phyloP scores from a whole-genome alignment of 2,888 invertebrate species.

The Agapostemon virescens region DNA sequence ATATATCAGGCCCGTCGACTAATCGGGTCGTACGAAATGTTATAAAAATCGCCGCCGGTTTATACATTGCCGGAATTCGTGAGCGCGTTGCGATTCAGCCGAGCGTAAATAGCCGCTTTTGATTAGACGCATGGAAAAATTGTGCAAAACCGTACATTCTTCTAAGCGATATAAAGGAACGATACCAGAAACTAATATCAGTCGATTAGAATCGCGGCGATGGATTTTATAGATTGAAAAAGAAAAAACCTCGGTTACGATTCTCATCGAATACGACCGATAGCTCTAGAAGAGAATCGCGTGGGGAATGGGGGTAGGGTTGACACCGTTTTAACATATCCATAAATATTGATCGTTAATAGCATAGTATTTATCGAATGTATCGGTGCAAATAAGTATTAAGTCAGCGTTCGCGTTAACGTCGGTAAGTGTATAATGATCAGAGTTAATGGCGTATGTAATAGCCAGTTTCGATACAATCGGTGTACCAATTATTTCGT shows the following conservation, averaged over 20 bases:
- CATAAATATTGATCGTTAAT: constrained; percentile 13
- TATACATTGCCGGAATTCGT: constrained; percentile 5
- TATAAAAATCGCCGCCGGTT: constrained; percentile 6
- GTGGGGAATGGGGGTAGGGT: background rate
- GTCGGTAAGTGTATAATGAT: background rate
- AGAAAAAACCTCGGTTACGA: constrained; percentile 7
- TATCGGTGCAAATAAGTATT: background rate
- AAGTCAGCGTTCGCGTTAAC: background rate
- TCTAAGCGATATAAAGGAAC: too few relatives aligned
- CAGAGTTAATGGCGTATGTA: constrained; percentile 1
- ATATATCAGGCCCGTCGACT: background rate
- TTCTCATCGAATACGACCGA: background rate
- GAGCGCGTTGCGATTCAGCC: constrained; percentile 17
- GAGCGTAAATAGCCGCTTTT: constrained; percentile 24
- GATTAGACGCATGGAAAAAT: background rate
- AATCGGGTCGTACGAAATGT: background rate
- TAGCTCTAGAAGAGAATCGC: background rate
- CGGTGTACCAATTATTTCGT: background rate
- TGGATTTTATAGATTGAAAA: background rate
- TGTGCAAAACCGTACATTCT: background rate
- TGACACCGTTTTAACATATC: background rate
- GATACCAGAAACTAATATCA: background rate
- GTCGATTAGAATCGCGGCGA: background rate
- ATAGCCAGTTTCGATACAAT: background rate
- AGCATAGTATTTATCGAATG: background rate